phyloP scores from a whole-genome alignment of 2,797 vertebrate genomes.

The Carapus acus region DNA sequence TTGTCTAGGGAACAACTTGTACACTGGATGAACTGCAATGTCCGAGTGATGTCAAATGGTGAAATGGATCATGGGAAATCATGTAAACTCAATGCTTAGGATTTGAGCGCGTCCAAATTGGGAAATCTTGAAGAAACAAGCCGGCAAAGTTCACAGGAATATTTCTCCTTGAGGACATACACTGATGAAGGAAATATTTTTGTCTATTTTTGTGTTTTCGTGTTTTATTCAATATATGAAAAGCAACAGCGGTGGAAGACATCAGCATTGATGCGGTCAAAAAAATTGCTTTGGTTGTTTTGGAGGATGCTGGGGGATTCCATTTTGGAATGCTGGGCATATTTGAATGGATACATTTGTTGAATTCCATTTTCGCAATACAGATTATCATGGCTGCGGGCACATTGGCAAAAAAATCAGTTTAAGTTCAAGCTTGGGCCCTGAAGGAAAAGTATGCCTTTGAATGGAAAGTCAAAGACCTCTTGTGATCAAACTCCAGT shows the following conservation, averaged over 20 bases:
- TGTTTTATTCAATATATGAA: constrained; percentile 7
- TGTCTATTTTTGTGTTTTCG: constrained; percentile 3
- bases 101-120: constrained; percentile 23
- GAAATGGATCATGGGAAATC: constrained; percentile 43
- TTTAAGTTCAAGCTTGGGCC: constrained; percentile 42
- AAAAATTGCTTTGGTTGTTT: constrained; percentile 10
- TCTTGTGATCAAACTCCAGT: constrained; percentile 35
- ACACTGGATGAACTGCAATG: constrained; percentile 8
- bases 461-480: constrained; percentile 37
- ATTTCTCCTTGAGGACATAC: constrained; percentile 27
- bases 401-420: constrained; percentile 27
- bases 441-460: constrained; percentile 17
- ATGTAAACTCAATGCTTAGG: constrained; percentile 3
- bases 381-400: constrained; percentile 21
- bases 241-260: constrained; percentile 12
- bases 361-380: constrained; percentile 26
- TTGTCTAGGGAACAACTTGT: constrained; percentile 36
- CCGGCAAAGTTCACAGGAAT: constrained; percentile 14
- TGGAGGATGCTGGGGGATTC: constrained; percentile 23
- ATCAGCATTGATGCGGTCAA: constrained; percentile 25
- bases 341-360: constrained; percentile 40
- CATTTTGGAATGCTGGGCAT: constrained; percentile 32
- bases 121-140: constrained; percentile 19
- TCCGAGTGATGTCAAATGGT: constrained; percentile 23
- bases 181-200: constrained; percentile 17